These are phyloP conservation scores for Lepus townsendii DNA, from an alignment of 2,797 vertebrate genomes.

Conservation along the genomic window DNA sequence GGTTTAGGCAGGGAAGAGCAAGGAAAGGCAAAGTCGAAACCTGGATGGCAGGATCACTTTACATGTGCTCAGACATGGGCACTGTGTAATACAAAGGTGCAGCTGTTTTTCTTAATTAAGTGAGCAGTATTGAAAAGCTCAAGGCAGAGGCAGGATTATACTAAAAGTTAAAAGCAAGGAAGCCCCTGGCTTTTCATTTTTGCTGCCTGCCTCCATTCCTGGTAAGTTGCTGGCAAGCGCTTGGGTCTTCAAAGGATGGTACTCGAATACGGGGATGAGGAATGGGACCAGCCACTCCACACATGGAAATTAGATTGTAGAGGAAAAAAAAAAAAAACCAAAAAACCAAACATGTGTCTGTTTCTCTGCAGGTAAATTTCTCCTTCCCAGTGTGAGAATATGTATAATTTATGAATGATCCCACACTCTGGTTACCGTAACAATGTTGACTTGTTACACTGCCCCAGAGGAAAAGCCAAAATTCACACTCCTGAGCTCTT, in stretches of 20 bases:
- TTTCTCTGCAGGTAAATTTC: slow-evolving; percentile 50
- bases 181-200: slow-evolving; percentile 52
- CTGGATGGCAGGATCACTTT: slow-evolving; percentile 40
- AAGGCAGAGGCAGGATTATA: slow-evolving; percentile 33
- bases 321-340: background rate
- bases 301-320: slow-evolving; percentile 34
- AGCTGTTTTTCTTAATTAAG: slow-evolving; percentile 70
- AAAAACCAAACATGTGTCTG: background rate
- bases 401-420: background rate
- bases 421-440: slow-evolving; percentile 6
- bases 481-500: background rate
- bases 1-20: slow-evolving; percentile 27
- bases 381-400: slow-evolving; percentile 34
- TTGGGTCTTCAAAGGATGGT: background rate
- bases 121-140: slow-evolving; percentile 62
- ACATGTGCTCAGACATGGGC: background rate
- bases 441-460: slow-evolving; percentile 1
- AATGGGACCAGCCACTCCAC: background rate
- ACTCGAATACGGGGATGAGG: too few species aligned
- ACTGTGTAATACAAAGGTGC: slow-evolving; percentile 15
- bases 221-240: slow-evolving; percentile 36
- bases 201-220: background rate
- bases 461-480: background rate
- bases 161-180: slow-evolving; percentile 54
- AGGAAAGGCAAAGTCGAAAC: slow-evolving; percentile 49